Evolutionary conservation across 1,140 invertebrate species (phyloP), one percentile per base, ranked within the genome.

Genomic region (Brachionus angularis): DNA sequence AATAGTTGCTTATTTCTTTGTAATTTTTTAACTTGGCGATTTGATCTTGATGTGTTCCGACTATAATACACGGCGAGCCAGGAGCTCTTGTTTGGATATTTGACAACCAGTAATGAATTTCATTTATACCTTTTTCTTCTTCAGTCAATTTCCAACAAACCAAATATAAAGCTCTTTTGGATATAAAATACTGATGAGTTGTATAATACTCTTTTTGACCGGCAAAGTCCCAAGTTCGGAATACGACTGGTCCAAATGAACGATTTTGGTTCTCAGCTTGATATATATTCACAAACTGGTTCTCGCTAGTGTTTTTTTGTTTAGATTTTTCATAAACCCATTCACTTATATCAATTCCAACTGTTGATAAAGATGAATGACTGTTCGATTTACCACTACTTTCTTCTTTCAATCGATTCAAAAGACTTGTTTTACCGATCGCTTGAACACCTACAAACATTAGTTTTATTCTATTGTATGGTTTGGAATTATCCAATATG

Each of bases 181-280:
- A 96, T 12, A 99, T 82, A 79, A 98, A 98, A 79, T 98, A 98
- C 76, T 98, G 93, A 84, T 98, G 95, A 0, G 95, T 98, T 0
- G 94, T 91, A 78, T 97, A 97, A 47, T 53, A 52, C 23, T 58
- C 44, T 73, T 47, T 64, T 78, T 81, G 93, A 0, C 95, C 95
- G n/a, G 93, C 94, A 84, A 98, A 98, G 81, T 98, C 96, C 95
- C 96, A 98, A 0, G 94, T 98, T 69, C 93, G 84, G 82, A 99
- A 98, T n/a, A 91, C 88, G 47, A 98, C 89, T 0, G 91, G 87
- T 0, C 93, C 93, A 29, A 70, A 52, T 27, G n/a, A n/a, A n/a
- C n/a, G n/a, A 29, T 50, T 52, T 18, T 70, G 21, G 5, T 12
- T 39, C 25, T 58, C 10, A 39, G 62, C 25, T 67, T 42, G 39